Base-by-base conservation (phyloP, 23 tunicate species). In the Trididemnum clinides region DNA sequence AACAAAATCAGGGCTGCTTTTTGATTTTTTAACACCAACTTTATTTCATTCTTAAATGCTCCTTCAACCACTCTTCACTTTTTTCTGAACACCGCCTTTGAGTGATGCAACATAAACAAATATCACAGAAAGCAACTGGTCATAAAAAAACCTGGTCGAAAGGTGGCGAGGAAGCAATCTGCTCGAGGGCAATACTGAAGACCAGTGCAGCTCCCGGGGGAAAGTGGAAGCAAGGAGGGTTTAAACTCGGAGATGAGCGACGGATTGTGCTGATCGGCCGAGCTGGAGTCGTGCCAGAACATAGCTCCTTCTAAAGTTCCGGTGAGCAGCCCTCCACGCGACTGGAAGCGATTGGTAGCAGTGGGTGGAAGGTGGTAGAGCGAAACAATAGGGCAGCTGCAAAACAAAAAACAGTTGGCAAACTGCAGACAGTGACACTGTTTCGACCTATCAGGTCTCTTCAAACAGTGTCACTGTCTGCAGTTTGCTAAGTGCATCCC, bases 371-470 rank as follows among this genome's bases (percentile, higher is more conserved):
- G 66, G 82, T 92, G 89, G 33, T 88, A 88, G 20, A 92, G 50
- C 21, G 97, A 88, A 0, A 92, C 92, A 28, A 92, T 86, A 3
- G 97, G 97, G 63, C 97, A 92, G 58, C 97, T 92, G 59, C 30
- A 31, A 10, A 59, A 59, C 54, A 44, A n/a, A n/a, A n/a, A n/a
- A n/a, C n/a, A n/a, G n/a, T n/a, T n/a, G n/a, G n/a, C n/a, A n/a
- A n/a, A n/a, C n/a, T n/a, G n/a, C n/a, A n/a, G n/a, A n/a, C n/a
- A n/a, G n/a, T n/a, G n/a, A n/a, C n/a, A n/a, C n/a, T n/a, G n/a
- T n/a, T n/a, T n/a, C n/a, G n/a, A n/a, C n/a, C n/a, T n/a, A n/a
- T n/a, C 54, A 44, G 15, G 54, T 44, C 12, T 44, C 15, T 44
- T 44, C 10, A 44, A 44, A 10, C 54, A 44, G 12, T 7, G 54